Base-by-base conservation (phyloP, 2,113 vertebrate species). In the Neomonachus schauinslandi region DNA sequence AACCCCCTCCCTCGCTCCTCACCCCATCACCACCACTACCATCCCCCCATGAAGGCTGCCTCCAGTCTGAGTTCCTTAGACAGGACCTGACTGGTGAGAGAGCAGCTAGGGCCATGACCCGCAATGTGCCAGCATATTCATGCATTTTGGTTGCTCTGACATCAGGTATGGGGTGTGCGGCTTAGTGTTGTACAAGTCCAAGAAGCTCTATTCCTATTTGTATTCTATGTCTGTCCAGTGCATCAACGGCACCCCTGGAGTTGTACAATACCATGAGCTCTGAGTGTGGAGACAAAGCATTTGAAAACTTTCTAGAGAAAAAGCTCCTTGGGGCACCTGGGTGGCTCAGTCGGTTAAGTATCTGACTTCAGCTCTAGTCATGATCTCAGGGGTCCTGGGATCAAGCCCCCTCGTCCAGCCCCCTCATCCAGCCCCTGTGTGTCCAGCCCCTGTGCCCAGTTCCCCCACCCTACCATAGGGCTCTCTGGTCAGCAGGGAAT, bases 231-330 rank as follows among this genome's bases (percentile, higher is more conserved):
- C 72, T 89, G 36, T 55, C 84, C 55, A 63, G 7, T 33, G 42
- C 90, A 80, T 71, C 55, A 94, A 85, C 67, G 85, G 81, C 13
- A 49, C n/a, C 65, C 72, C 53, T 42, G n/a, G 49, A 91, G 49
- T 28, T 94, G 49, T 33, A 42, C n/a, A 83, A 33, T 49, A 36
- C 80, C 57, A 33, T 69, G 89, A 82, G 59, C 88, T 69, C 61
- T 85, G 72, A 89, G 21, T 51, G 12, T 95, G 39, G 26, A 65
- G 94, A 93, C 53, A 42, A 96, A 95, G 12, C 86, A 46, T 83
- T 72, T 89, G 49, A 91, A 81, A 77, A 76, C 33, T 67, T 92
- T 67, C 89, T 71, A 81, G 59, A 96, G 88, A 98, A 97, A 93
- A 24, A 61, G 59, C 49, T 91, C 42, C 59, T 90, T 55, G 8